These are phyloP conservation scores for Gastracanthus pulcherrimus DNA, from an alignment of 2,888 invertebrate species.

Conservation along the genomic window DNA sequence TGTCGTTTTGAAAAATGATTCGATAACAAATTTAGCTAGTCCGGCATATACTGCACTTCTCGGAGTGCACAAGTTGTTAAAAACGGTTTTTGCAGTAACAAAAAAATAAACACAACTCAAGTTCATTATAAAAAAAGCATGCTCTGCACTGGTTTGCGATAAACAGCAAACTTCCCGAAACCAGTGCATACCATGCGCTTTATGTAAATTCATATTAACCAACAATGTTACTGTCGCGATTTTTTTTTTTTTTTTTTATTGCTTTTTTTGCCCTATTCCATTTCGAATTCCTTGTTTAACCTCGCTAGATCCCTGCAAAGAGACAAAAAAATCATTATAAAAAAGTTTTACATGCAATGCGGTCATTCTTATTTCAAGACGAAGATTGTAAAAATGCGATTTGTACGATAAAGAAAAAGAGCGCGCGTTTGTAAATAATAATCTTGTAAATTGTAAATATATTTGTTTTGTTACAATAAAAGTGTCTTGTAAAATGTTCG, in stretches of 20 bases:
- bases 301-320: slow-evolving; percentile 75
- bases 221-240: slow-evolving; percentile 38
- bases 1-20: slow-evolving; percentile 23
- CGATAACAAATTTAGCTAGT: slow-evolving; percentile 24
- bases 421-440: slow-evolving; percentile 3
- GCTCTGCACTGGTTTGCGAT: slow-evolving; percentile 50
- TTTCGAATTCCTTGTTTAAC: slow-evolving; percentile 77
- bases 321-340: slow-evolving; percentile 41
- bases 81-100: slow-evolving; percentile 36
- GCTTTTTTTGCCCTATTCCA: slow-evolving; percentile 64
- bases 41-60: not conserved
- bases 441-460: slow-evolving; percentile 15
- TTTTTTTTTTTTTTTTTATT: slow-evolving; percentile 45
- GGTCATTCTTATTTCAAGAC: not conserved
- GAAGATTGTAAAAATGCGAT: too few relatives aligned
- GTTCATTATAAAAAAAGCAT: slow-evolving; percentile 47
- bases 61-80: not conserved
- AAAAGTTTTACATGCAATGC: not conserved
- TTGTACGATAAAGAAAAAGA: too few relatives aligned
- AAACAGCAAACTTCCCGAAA: slow-evolving; percentile 54
- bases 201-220: slow-evolving; percentile 48
- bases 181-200: slow-evolving; percentile 48
- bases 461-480: not conserved
- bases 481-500: not conserved
- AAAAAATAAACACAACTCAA: slow-evolving; percentile 45